These are phyloP conservation scores for sheep (Ovis aries) DNA, from an alignment of 2,113 vertebrate genomes.

Conservation along the genomic window DNA sequence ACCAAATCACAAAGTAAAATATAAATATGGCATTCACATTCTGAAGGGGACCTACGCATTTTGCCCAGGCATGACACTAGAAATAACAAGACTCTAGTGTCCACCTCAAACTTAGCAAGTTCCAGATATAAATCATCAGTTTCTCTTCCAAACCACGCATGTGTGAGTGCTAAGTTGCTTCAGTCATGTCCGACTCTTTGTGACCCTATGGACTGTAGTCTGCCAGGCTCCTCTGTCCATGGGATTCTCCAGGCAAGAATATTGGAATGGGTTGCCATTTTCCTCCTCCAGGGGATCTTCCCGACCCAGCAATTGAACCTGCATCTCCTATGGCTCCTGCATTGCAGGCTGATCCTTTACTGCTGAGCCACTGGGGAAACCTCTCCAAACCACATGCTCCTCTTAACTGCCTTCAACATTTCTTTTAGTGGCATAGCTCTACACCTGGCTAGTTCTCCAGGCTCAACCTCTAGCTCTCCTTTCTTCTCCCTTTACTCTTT, in stretches of 20 bases:
- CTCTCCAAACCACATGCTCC: background rate
- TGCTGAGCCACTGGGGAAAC: background rate
- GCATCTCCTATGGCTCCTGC: background rate
- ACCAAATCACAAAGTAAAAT: background rate
- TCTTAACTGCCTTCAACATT: background rate
- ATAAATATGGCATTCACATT: background rate
- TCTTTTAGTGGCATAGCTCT: background rate
- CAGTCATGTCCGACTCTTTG: background rate
- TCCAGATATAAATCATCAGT: background rate
- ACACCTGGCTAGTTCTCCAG: background rate
- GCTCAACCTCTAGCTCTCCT: background rate
- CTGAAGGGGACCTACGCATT: background rate
- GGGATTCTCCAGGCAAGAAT: background rate
- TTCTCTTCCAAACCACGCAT: background rate
- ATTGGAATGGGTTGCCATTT: background rate
- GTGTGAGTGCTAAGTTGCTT: background rate
- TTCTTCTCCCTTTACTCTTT: background rate
- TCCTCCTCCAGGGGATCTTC: background rate
- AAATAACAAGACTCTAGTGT: background rate
- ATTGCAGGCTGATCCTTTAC: background rate
- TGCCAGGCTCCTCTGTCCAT: background rate
- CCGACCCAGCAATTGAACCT: background rate
- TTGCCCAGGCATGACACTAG: background rate
- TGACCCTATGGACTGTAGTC: background rate
- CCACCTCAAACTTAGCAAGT: background rate